Percentiles rank a stretch among this genome's conserved stretches.
Evolutionary conservation across 2,113 vertebrate species (phyloP).

Genomic region (Orycteropus afer): DNA sequence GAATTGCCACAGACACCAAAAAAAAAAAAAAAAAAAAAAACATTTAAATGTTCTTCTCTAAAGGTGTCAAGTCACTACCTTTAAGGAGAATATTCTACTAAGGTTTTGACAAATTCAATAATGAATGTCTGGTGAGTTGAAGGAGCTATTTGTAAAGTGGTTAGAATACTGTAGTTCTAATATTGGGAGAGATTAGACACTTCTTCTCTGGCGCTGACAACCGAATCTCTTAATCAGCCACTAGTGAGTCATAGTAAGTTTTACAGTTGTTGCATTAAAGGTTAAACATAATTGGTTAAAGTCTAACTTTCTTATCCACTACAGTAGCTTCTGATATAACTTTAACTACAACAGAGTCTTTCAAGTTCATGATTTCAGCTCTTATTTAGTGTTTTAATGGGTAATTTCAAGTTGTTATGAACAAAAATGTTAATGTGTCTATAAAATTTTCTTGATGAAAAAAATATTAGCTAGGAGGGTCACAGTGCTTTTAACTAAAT

Average conservation of each 20-base stretch:
- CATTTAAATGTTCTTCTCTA: neutral
- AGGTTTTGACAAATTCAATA: constrained; percentile 57
- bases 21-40: too few species aligned
- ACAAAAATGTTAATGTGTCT: constrained; percentile 62
- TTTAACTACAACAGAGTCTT: constrained; percentile 53
- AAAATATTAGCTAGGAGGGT: constrained; percentile 18
- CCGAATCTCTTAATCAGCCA: constrained; percentile 63
- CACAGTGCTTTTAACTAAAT: constrained; percentile 63
- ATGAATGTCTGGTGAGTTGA: constrained; percentile 21
- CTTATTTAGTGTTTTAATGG: constrained; percentile 66
- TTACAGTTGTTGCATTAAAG: constrained; percentile 76
- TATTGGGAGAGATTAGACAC: constrained; percentile 58
- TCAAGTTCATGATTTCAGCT: constrained; percentile 59
- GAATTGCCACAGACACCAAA: constrained; percentile 38
- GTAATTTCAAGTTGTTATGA: constrained; percentile 61
- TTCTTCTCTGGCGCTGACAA: constrained; percentile 61
- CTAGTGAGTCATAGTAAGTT: constrained; percentile 73
- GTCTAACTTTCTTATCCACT: constrained; percentile 63
- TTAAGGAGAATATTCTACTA: constrained; percentile 52
- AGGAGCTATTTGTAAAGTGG: constrained; percentile 53
- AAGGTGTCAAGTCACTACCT: neutral
- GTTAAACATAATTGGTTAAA: constrained; percentile 75
- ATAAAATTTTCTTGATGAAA: constrained; percentile 63
- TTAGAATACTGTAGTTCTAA: constrained; percentile 66
- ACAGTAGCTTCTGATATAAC: constrained; percentile 63